A percentile compares a stretch with the other conserved stretches of the same genome.
These are phyloP conservation scores for Drosophila insularis DNA, from an alignment of 1,140 invertebrate species.

Conservation along the genomic window DNA sequence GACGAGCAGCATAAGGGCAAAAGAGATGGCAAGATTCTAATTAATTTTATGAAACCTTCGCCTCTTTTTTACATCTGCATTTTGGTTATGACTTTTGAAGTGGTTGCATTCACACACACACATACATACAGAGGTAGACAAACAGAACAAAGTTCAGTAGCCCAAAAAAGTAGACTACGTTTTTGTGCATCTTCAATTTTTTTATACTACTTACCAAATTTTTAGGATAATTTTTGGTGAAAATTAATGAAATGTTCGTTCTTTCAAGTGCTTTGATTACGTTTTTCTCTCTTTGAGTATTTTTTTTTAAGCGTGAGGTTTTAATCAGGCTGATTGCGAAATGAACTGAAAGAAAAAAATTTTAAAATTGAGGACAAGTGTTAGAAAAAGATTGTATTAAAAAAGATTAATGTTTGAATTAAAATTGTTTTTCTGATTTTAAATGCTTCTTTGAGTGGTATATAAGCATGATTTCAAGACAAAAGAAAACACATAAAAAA, in stretches of 20 bases:
- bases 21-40: slow-evolving; percentile 49
- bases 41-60: slow-evolving; percentile 65
- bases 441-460: no score
- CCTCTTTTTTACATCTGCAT: slow-evolving; percentile 38
- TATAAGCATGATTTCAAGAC: no score
- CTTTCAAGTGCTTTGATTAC: slow-evolving; percentile 15
- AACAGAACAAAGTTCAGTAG: slow-evolving; percentile 8
- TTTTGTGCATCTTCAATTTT: slow-evolving; percentile 20
- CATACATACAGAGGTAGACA: neutral
- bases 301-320: neutral
- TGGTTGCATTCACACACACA: slow-evolving; percentile 22
- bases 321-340: slow-evolving; percentile 32
- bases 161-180: slow-evolving; percentile 32
- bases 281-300: slow-evolving; percentile 9
- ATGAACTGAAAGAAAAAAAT: slow-evolving; percentile 14
- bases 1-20: slow-evolving; percentile 10
- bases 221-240: slow-evolving; percentile 6
- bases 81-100: slow-evolving; percentile 54
- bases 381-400: neutral
- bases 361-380: neutral
- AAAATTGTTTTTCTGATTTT: no score
- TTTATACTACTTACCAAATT: slow-evolving; percentile 7
- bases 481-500: no score
- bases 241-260: slow-evolving; percentile 29
- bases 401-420: no score